Conservation (phyloP, 2,113 vertebrate genomes). For the Fulmarus glacialis region DNA sequence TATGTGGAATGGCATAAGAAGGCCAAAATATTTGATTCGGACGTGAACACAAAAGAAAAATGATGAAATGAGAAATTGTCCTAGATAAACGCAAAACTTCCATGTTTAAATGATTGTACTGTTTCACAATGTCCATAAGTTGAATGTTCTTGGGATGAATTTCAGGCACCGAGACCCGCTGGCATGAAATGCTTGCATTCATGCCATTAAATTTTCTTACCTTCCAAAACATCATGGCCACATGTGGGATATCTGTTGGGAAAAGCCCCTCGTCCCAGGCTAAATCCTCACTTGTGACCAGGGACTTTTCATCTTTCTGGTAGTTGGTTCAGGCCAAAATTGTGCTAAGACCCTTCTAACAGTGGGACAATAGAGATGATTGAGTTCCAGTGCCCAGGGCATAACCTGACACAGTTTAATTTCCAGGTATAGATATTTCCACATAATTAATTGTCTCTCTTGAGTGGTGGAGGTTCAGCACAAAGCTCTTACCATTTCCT, state of each 20-base stretch:
- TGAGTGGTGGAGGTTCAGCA: not conserved
- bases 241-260: not conserved
- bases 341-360: not conserved
- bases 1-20: not conserved
- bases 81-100: not conserved
- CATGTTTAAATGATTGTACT: not conserved
- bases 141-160: not conserved
- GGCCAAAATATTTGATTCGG: not conserved
- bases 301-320: not conserved
- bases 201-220: not conserved
- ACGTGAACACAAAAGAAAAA: not conserved
- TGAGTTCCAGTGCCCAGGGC: not conserved
- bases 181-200: not conserved
- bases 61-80: not conserved
- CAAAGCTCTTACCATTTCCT: not conserved
- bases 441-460: not conserved
- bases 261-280: not conserved
- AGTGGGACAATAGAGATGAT: not conserved
- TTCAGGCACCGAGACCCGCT: not conserved
- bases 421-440: not conserved
- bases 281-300: not conserved
- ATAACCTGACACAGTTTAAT: not conserved
- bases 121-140: not conserved
- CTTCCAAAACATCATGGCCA: not conserved
- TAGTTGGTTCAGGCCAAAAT: not conserved